Percentiles rank a stretch among this genome's conserved stretches.
Conservation (phyloP, 2,888 invertebrate genomes). For the Tryphoninae sp. region DNA sequence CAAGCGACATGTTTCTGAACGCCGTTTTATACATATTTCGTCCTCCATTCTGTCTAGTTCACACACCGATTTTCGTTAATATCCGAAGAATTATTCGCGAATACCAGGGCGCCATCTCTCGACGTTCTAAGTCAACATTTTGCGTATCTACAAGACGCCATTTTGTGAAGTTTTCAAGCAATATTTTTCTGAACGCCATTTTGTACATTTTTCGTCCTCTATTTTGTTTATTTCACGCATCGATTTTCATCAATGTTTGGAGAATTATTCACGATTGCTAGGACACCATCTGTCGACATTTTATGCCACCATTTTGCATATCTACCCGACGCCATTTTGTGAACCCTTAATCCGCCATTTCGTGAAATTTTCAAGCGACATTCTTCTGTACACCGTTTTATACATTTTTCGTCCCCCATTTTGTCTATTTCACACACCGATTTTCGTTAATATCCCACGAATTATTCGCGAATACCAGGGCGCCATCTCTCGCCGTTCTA, state of each 20-base stretch:
- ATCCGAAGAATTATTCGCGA: too few relatives aligned
- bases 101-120: too few relatives aligned
- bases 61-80: neutral
- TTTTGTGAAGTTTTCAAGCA: too few relatives aligned
- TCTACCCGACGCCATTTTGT: neutral
- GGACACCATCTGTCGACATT: too few relatives aligned
- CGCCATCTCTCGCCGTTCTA: neutral
- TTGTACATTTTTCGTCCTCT: neutral
- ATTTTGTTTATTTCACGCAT: neutral
- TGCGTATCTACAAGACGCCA: too few relatives aligned
- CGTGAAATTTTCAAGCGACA: too few relatives aligned
- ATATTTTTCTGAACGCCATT: too few relatives aligned
- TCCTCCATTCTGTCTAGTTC: neutral
- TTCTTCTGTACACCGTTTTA: neutral
- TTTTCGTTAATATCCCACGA: neutral
- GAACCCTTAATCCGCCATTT: neutral
- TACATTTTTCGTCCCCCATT: neutral
- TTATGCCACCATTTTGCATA: too few relatives aligned
- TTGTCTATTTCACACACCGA: neutral
- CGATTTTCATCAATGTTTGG: neutral
- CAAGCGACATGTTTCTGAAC: too few relatives aligned
- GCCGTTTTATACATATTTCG: neutral
- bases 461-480: neutral
- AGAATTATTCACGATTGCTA: too few relatives aligned
- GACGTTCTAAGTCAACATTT: too few relatives aligned